phyloP scores from a whole-genome alignment of 2,888 invertebrate genomes.

The Celastrina argiolus region DNA sequence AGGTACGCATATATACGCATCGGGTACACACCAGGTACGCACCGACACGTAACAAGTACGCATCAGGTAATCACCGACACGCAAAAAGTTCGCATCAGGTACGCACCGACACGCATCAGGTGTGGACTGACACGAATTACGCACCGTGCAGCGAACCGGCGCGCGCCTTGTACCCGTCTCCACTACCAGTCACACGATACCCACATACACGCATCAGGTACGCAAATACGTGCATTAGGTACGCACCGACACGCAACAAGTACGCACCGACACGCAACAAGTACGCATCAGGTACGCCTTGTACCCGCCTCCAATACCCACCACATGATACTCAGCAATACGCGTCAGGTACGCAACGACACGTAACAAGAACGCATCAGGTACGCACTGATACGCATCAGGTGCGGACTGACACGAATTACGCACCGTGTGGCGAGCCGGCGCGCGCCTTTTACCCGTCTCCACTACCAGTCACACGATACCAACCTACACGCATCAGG shows the following conservation, averaged over 20 bases:
- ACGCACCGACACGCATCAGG: neutral
- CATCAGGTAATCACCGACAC: too few species aligned
- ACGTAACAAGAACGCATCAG: neutral
- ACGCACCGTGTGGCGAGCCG: slow-evolving; percentile 78
- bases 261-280: neutral
- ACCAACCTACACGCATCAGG: slow-evolving; percentile 57
- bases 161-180: slow-evolving; percentile 60
- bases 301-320: too few species aligned
- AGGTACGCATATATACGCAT: slow-evolving; percentile 41
- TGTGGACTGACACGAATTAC: too few species aligned
- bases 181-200: slow-evolving; percentile 44
- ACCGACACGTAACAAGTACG: neutral
- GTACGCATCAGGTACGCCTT: too few species aligned
- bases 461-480: slow-evolving; percentile 46
- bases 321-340: neutral
- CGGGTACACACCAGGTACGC: neutral
- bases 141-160: slow-evolving; percentile 78
- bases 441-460: slow-evolving; percentile 60
- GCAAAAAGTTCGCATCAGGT: neutral
- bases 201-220: slow-evolving; percentile 66
- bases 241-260: neutral
- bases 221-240: neutral
- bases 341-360: neutral
- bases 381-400: neutral
- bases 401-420: too few species aligned